Evolutionary conservation across 2,888 invertebrate species (phyloP).

Genomic region (Sinotaia quadrata): DNA sequence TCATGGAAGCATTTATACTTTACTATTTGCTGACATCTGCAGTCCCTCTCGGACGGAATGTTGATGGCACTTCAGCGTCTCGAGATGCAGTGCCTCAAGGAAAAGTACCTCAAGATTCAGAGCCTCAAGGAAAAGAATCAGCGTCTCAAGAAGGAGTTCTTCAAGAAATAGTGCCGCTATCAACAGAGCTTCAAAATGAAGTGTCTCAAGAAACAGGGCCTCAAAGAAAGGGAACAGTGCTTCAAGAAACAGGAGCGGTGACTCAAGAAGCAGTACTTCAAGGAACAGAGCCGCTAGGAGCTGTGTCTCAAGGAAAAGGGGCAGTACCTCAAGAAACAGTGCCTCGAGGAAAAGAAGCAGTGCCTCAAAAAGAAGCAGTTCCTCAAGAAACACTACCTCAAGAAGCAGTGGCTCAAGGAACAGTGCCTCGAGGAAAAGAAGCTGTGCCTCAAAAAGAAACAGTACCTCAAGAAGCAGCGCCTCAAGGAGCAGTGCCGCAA

Average conservation of each 20-base stretch:
- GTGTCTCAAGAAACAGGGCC: not conserved
- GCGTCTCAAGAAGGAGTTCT: not conserved
- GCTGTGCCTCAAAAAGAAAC: not conserved
- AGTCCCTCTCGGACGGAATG: too few relatives aligned
- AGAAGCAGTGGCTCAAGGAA: conserved; percentile 13
- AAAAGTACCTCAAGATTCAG: too few relatives aligned
- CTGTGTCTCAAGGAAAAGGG: too few relatives aligned
- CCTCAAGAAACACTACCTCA: not conserved
- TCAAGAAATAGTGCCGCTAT: not conserved
- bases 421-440: not conserved
- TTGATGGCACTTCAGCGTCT: too few relatives aligned
- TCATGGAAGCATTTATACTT: too few relatives aligned
- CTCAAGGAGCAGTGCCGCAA: not conserved
- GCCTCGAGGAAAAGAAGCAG: not conserved
- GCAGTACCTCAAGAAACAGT: too few relatives aligned
- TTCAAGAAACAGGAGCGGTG: too few relatives aligned
- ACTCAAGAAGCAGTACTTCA: too few relatives aligned
- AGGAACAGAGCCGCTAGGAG: too few relatives aligned
- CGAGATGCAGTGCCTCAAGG: too few relatives aligned
- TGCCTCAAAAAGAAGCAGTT: not conserved
- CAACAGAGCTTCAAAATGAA: not conserved
- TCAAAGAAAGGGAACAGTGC: not conserved
- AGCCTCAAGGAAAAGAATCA: not conserved
- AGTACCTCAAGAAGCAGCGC: not conserved
- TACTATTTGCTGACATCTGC: too few relatives aligned